Evolutionary conservation across 2,113 vertebrate species (phyloP).

Genomic region (Nettapus auritus): DNA sequence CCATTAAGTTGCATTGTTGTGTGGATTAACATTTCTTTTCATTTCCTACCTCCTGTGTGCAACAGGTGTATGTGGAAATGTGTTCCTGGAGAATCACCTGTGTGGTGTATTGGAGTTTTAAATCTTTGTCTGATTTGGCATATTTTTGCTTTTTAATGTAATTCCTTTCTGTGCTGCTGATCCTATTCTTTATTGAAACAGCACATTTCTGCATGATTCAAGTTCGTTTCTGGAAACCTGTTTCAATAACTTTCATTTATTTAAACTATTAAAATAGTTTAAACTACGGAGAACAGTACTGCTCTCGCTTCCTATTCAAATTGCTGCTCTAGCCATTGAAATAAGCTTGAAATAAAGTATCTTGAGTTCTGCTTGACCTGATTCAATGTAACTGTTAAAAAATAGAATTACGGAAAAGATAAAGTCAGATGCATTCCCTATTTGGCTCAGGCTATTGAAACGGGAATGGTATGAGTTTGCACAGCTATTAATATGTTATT

Average conservation of each 20-base stretch:
- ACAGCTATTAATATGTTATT: conserved; percentile 71
- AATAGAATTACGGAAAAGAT: conserved; percentile 67
- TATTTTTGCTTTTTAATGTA: conserved; percentile 63
- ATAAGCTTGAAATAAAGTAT: conserved; percentile 69
- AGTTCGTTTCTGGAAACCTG: conserved; percentile 37
- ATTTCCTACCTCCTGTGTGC: conserved; percentile 1
- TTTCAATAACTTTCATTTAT: conserved; percentile 69
- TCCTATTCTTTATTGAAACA: conserved; percentile 56
- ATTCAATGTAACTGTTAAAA: conserved; percentile 58
- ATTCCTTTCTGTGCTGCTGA: conserved; percentile 53
- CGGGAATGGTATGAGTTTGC: conserved; percentile 58
- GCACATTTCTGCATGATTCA: conserved; percentile 49
- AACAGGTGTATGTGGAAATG: background rate
- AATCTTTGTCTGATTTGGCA: conserved; percentile 58
- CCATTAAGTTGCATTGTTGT: background rate
- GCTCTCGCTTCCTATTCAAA: conserved; percentile 41
- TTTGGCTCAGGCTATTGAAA: conserved; percentile 68
- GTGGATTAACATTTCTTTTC: conserved; percentile 44
- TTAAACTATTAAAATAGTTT: conserved; percentile 67
- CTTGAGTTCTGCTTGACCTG: conserved; percentile 60
- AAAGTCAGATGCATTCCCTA: conserved; percentile 42
- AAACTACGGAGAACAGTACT: conserved; percentile 36
- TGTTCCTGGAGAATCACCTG: conserved; percentile 30
- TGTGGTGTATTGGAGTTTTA: conserved; percentile 6
- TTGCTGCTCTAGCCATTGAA: conserved; percentile 52